Evolutionary conservation across 2,113 vertebrate genomes (phyloP).

Genomic region (Montifringilla adamsi): DNA sequence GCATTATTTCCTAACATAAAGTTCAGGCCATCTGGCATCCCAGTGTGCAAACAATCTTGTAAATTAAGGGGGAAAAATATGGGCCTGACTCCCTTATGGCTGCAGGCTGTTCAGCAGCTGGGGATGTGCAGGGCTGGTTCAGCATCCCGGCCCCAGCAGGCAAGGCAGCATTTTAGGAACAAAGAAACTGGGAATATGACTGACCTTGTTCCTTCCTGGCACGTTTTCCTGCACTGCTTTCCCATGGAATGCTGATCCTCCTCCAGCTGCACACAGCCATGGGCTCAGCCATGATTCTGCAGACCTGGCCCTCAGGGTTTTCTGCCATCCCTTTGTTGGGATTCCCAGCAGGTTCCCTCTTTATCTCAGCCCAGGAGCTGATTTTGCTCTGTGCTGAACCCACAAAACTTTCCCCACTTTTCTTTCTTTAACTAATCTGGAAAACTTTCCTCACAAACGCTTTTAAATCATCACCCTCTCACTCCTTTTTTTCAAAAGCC

Average conservation of each 20-base stretch:
- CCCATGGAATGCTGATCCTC: neutral
- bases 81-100: constrained; percentile 63
- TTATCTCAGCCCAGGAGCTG: neutral
- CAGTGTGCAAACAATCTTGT: constrained; percentile 73
- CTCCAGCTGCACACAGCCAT: accelerated
- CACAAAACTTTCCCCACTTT: neutral
- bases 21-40: constrained; percentile 76
- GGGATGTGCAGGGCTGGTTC: constrained; percentile 14
- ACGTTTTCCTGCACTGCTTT: neutral
- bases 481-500: neutral
- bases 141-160: neutral
- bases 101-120: constrained; percentile 23
- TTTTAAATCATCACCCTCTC: neutral
- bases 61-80: constrained; percentile 70
- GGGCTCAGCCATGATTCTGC: neutral
- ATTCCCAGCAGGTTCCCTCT: neutral
- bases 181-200: neutral
- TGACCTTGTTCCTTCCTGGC: neutral
- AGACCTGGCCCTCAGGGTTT: neutral
- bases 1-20: constrained; percentile 72
- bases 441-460: neutral
- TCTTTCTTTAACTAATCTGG: neutral
- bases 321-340: neutral
- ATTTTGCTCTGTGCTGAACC: neutral
- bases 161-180: neutral